phyloP scores from a whole-genome alignment of 2,113 vertebrate species.

The Xenotilapia longispinis region DNA sequence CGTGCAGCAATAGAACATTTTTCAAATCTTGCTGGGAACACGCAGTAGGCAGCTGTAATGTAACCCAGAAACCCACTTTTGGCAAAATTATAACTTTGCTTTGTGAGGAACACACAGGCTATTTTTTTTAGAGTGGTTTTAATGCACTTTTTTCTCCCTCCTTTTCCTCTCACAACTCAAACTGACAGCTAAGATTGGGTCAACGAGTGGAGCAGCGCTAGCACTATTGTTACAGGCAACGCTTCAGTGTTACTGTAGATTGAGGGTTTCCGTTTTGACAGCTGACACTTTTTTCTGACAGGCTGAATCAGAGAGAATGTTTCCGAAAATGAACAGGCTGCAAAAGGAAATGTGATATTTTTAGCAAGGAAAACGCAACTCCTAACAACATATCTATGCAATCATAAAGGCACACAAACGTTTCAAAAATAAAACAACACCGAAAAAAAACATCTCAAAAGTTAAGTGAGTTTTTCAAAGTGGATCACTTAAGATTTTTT shows the following conservation, averaged over 20 bases:
- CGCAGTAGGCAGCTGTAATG: neutral
- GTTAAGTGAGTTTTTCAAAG: neutral
- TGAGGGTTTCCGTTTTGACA: constrained; percentile 55
- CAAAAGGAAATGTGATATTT: constrained; percentile 2
- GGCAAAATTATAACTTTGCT: constrained; percentile 28
- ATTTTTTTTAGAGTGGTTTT: neutral
- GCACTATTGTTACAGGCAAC: constrained; percentile 30
- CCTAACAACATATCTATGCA: neutral
- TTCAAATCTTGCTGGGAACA: neutral
- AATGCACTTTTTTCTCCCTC: neutral
- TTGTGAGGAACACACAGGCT: neutral
- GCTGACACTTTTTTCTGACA: constrained; percentile 31
- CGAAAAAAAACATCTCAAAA: fast-evolving
- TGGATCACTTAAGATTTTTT: neutral
- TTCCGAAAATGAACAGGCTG: constrained; percentile 16
- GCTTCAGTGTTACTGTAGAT: constrained; percentile 41
- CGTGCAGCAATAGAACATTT: neutral
- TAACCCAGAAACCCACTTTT: constrained; percentile 56
- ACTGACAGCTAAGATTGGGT: constrained; percentile 46
- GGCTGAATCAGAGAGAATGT: constrained; percentile 31
- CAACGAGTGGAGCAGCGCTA: constrained; percentile 20
- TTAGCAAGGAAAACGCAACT: neutral
- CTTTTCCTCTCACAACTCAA: neutral
- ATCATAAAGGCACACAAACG: neutral
- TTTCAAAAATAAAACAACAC: neutral